phyloP scores from a whole-genome alignment of 2,888 invertebrate genomes.

The Sepioteuthis lessoniana region DNA sequence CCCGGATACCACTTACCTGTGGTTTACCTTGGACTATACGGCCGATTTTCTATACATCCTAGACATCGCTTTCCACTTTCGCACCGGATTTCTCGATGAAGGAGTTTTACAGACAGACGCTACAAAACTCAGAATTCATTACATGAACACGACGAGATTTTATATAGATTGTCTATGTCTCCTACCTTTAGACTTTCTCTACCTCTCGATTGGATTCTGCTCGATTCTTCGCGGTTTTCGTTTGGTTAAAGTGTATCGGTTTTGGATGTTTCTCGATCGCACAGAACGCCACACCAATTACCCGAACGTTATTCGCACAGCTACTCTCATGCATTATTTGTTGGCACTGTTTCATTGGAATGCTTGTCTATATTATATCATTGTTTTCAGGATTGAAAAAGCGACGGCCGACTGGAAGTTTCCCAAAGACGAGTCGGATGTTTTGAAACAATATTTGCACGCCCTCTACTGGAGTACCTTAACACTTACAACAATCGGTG shows the following conservation, averaged over 20 bases:
- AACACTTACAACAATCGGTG: constrained; percentile 95
- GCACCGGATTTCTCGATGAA: constrained; percentile 97
- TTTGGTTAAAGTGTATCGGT: constrained; percentile 96
- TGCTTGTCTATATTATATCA: constrained; percentile 96
- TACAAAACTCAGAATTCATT: constrained; percentile 92
- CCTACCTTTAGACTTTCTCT: constrained; percentile 96
- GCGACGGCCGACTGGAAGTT: constrained; percentile 63
- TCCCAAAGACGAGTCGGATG: constrained; percentile 63
- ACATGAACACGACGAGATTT: constrained; percentile 97
- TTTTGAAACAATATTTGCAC: constrained; percentile 90
- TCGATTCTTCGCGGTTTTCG: constrained; percentile 96
- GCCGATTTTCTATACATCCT: constrained; percentile 96
- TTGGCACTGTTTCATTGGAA: constrained; percentile 99
- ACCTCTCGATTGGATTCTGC: constrained; percentile 94
- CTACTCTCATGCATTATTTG: constrained; percentile 84
- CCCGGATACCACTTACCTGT: constrained; percentile 88
- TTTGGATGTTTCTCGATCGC: constrained; percentile 98
- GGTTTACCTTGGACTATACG: constrained; percentile 97
- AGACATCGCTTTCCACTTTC: constrained; percentile 97
- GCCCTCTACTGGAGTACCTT: constrained; percentile 99
- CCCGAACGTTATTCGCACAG: constrained; percentile 87
- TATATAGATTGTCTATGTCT: constrained; percentile 99
- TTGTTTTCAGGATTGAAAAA: constrained; percentile 78
- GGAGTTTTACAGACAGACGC: constrained; percentile 97
- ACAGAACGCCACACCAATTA: constrained; percentile 99